A percentile compares a stretch with the other conserved stretches of the same genome.
These are phyloP conservation scores for Bufo gargarizans DNA, from an alignment of 2,113 vertebrate species.

Conservation along the genomic window DNA sequence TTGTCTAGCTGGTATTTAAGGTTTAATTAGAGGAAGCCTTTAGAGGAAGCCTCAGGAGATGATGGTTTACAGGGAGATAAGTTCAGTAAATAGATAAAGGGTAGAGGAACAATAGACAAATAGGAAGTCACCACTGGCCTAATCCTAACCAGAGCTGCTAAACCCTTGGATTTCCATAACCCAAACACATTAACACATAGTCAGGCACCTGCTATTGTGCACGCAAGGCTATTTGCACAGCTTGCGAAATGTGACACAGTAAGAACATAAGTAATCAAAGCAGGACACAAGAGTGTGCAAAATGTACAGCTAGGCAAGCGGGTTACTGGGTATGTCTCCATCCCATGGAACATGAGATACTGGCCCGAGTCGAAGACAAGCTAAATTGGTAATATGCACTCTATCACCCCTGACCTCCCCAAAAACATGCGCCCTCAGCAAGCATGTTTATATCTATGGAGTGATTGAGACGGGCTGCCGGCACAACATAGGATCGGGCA, in stretches of 20 bases:
- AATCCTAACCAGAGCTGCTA: constrained; percentile 11
- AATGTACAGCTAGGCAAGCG: background rate
- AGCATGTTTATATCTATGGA: too few species aligned
- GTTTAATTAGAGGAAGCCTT: background rate
- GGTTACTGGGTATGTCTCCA: too few species aligned
- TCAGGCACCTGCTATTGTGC: constrained; percentile 31
- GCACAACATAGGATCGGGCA: too few species aligned
- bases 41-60: constrained; percentile 1
- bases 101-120: constrained; percentile 34
- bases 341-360: too few species aligned
- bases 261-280: background rate
- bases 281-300: background rate
- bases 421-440: too few species aligned
- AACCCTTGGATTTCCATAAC: constrained; percentile 32
- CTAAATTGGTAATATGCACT: too few species aligned
- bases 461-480: too few species aligned
- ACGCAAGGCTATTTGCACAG: constrained; percentile 18
- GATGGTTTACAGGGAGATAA: constrained; percentile 10
- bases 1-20: background rate
- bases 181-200: constrained; percentile 43
- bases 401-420: too few species aligned
- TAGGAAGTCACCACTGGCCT: background rate
- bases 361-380: too few species aligned
- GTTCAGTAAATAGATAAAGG: constrained; percentile 22
- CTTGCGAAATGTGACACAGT: background rate